Percentiles rank a stretch among this genome's conserved stretches.
Evolutionary conservation across 1,140 invertebrate species (phyloP).

Genomic region (Cardiocondyla obscurior): DNA sequence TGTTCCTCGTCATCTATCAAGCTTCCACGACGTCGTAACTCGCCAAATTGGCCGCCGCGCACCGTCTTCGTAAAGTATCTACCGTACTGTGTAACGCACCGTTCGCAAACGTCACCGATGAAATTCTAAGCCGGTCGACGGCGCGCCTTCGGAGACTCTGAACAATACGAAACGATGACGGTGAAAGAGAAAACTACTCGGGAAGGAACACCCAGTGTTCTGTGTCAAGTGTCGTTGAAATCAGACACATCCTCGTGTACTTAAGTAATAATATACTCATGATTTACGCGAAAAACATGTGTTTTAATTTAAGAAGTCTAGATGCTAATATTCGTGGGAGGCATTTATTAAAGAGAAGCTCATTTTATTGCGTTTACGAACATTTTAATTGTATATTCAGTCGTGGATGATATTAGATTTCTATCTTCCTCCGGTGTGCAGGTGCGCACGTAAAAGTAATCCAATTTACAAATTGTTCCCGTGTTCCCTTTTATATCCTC

Average conservation of each 20-base stretch:
- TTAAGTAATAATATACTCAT: not conserved
- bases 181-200: constrained; percentile 10
- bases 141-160: not conserved
- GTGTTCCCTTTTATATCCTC: not conserved
- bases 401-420: not conserved
- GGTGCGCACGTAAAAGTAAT: not conserved
- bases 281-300: not conserved
- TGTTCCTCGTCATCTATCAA: constrained; percentile 57
- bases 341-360: not conserved
- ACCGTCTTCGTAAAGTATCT: constrained; percentile 40
- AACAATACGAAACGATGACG: not conserved
- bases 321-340: not conserved
- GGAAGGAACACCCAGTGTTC: not conserved
- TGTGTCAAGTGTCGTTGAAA: not conserved
- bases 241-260: not conserved
- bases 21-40: constrained; percentile 50
- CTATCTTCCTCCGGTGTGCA: not conserved
- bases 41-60: constrained; percentile 52
- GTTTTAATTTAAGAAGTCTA: not conserved
- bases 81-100: constrained; percentile 26
- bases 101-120: constrained; percentile 35
- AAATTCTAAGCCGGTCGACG: constrained; percentile 31
- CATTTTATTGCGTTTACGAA: not conserved
- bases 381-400: not conserved
- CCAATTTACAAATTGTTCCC: not conserved